phyloP scores from a whole-genome alignment of 2,113 vertebrate species.

The Grantiella picta region DNA sequence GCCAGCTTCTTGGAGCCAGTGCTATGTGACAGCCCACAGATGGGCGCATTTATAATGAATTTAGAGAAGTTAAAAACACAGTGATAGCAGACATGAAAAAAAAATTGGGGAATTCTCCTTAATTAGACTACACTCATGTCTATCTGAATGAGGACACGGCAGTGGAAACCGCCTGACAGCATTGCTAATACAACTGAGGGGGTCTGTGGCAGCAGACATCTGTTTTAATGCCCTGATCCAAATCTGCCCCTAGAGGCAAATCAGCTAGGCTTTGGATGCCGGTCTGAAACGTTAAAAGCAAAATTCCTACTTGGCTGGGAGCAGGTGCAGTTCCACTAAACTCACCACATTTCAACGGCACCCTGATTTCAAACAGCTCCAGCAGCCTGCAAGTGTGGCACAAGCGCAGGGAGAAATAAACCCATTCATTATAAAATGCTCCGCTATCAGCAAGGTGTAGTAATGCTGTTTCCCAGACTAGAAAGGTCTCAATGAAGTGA shows the following conservation, averaged over 20 bases:
- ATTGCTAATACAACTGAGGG: background rate
- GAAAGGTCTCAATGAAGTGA: background rate
- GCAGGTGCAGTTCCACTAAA: background rate
- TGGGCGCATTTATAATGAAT: background rate
- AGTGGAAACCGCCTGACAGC: background rate
- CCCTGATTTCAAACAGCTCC: background rate
- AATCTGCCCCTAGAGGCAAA: slow-evolving; percentile 37
- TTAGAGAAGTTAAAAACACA: background rate
- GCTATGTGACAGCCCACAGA: background rate
- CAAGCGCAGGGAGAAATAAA: background rate
- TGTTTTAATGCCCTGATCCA: slow-evolving; percentile 1
- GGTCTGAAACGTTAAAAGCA: background rate
- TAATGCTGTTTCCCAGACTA: background rate
- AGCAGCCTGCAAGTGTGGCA: background rate
- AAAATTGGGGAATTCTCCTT: background rate
- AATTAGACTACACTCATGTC: slow-evolving; percentile 40
- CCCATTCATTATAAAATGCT: background rate
- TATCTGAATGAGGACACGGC: background rate
- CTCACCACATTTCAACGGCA: background rate
- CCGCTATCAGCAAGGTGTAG: background rate
- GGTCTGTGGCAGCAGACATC: background rate
- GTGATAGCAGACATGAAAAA: background rate
- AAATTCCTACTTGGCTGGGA: background rate
- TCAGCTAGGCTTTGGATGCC: background rate
- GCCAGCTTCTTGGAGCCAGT: background rate